These are phyloP conservation scores for Forficula auricularia DNA, from an alignment of 1,140 invertebrate genomes.

Conservation along the genomic window DNA sequence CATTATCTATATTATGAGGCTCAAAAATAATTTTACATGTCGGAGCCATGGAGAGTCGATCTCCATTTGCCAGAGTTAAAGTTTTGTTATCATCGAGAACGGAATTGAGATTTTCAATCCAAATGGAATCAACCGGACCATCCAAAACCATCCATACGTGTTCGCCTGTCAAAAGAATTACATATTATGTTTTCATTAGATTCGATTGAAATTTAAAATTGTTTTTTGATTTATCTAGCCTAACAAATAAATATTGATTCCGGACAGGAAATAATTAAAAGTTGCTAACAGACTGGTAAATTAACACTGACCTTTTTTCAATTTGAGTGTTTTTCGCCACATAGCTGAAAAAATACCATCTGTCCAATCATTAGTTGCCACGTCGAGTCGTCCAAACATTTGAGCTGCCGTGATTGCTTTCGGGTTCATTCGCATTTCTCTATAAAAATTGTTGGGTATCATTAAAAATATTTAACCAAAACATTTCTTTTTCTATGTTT, in stretches of 20 bases:
- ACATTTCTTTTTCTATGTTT: no score
- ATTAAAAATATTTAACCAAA: conserved; percentile 6
- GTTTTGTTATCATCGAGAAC: conserved; percentile 92
- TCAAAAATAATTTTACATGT: conserved; percentile 92
- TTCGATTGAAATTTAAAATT: background rate
- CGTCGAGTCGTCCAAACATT: conserved; percentile 91
- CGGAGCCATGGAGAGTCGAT: conserved; percentile 78
- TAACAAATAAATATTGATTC: background rate
- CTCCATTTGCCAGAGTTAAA: conserved; percentile 81
- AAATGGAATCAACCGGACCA: conserved; percentile 88
- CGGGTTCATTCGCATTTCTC: conserved; percentile 96
- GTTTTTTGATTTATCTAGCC: background rate
- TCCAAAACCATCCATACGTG: conserved; percentile 85
- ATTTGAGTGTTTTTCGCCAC: conserved; percentile 82
- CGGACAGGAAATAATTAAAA: background rate
- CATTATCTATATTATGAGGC: conserved; percentile 91
- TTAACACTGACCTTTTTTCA: conserved; percentile 55
- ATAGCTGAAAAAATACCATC: conserved; percentile 93
- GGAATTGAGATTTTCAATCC: conserved; percentile 95
- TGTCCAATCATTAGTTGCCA: conserved; percentile 95
- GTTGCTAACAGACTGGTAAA: background rate
- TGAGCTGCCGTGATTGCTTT: conserved; percentile 92
- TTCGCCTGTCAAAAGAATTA: conserved; percentile 32
- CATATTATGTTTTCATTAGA: background rate
- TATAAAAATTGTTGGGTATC: conserved; percentile 27